Base-by-base conservation (phyloP, 2,797 vertebrate species). In the Myotis myotis region DNA sequence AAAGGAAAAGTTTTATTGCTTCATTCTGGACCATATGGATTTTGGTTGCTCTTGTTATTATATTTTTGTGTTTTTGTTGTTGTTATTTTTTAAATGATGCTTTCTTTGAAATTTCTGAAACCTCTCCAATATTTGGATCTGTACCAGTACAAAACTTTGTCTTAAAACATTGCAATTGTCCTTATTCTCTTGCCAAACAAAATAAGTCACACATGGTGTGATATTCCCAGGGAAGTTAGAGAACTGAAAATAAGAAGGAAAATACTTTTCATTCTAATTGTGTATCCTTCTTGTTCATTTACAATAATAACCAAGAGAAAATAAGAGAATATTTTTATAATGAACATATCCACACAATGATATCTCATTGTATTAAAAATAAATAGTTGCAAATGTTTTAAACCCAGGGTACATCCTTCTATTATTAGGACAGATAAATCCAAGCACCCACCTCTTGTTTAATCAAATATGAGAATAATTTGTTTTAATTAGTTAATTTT, bases 91-190 rank as follows among this genome's bases (percentile, higher is more conserved):
- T 95, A 96, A 97, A 96, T 62, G 68, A 87, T 95, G 74, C 33
- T 93, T 97, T 96, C 90, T 97, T 95, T 93, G 85, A 96, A 96
- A 95, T 92, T 68, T 84, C 95, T 97, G 96, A 90, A 95, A 94
- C 76, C 36, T 86, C 85, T 86, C 47, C 30, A 85, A 94, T 90
- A 91, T 88, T 80, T 97, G 95, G 88, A 94, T 92, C 93, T 75
- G 12, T 81, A 88, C 82, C 88, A 96, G 87, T 6, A 92, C 19
- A 89, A 44, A 96, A 86, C 53, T 90, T 86, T 83, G 57, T 90
- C 76, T 94, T 92, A 84, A 96, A 95, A 93, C 51, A 74, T 36
- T 86, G 30, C n/a, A 87, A 74, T 79, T 71, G 72, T 96, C n/a
- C 55, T 95, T 97, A 88, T 93, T 94, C 79, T 91, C 33, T 62